Percentiles rank a stretch among this genome's conserved stretches.
phyloP scores from a whole-genome alignment of 2,888 invertebrate genomes.

The Micoletzkya japonica region DNA sequence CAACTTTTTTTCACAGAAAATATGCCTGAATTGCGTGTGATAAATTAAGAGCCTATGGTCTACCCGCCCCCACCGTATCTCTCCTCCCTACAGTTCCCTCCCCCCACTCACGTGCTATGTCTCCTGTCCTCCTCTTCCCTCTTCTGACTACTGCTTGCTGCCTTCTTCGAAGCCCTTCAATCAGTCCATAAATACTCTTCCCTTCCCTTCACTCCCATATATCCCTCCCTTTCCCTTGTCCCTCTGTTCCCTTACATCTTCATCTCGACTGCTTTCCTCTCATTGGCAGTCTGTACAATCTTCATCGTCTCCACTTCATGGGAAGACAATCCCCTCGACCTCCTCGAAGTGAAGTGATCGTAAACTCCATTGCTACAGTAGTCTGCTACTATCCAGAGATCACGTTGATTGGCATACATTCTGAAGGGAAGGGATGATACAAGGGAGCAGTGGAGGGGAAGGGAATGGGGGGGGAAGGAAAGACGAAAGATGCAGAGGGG shows the following conservation, averaged over 20 bases:
- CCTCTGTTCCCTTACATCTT: conserved; percentile 4
- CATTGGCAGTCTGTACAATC: neutral
- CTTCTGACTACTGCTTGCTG: neutral
- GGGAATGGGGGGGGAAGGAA: conserved; percentile 10
- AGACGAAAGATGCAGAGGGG: neutral
- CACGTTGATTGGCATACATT: too few relatives aligned
- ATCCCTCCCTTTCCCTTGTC: neutral
- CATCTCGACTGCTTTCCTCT: too few relatives aligned
- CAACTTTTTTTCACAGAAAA: too few relatives aligned
- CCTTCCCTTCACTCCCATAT: neutral
- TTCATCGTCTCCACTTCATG: neutral
- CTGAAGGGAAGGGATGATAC: too few relatives aligned
- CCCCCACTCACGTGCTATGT: too few relatives aligned
- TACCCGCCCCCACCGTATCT: too few relatives aligned
- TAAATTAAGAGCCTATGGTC: too few relatives aligned
- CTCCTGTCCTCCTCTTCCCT: neutral
- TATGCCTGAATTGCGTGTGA: too few relatives aligned
- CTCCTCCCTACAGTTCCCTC: too few relatives aligned
- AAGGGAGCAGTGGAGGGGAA: too few relatives aligned
- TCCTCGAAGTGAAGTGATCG: neutral
- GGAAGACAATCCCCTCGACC: neutral
- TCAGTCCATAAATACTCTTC: neutral
- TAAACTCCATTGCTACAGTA: conserved; percentile 11
- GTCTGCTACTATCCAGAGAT: conserved; percentile 7
- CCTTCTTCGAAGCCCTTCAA: neutral